Evolutionary conservation across 1,140 invertebrate species (phyloP), one percentile per base, ranked within the genome.

Genomic region (Lethocerus indicus): DNA sequence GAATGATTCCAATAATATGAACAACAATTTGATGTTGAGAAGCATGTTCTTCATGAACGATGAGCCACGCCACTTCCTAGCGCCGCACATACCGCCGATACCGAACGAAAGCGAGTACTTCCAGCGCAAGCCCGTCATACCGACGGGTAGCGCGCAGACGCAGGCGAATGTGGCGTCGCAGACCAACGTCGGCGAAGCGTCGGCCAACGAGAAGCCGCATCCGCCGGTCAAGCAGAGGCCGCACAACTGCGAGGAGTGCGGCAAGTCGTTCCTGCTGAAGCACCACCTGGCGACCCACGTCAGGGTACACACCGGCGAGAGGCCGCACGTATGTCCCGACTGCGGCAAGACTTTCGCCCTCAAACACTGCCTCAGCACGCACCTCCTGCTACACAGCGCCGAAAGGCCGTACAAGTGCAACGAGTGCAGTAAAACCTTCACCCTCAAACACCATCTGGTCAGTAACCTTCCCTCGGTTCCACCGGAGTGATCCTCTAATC

Each of bases 361-460:
- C 59, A 86, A 85, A 64, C 82, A 85, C 61, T 85, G 81, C 64
- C 70, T 87, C 42, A 83, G 55, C 37, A 87, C 83, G 12, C 84
- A 88, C 65, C 64, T 84, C 28, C 61, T 84, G 50, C 66, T 86
- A 32, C 85, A 88, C 62, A 85, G 81, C 26, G 79, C 81, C 3
- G 81, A 86, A 47, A 69, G 82, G 54, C 83, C 84, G 6, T 87
- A 82, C 64, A 75, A 83, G 58, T 89, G 84, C 64, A 71, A 76
- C 47, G 79, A 86, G 65, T 89, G 85, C 68, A 87, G 84, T 64
- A 87, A 87, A 65, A 82, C 81, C 36, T 89, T 89, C 59, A 86
- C 83, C 1, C 66, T 87, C 25, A 86, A 86, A 61, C 60, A 61
- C 54, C 59, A 60, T 50, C 48, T 64, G 44, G 59, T 61, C 41